Evolutionary conservation across 2,888 invertebrate genomes (phyloP), one percentile per base, ranked within the genome.

Genomic region (Zhengitettix transpicula): DNA sequence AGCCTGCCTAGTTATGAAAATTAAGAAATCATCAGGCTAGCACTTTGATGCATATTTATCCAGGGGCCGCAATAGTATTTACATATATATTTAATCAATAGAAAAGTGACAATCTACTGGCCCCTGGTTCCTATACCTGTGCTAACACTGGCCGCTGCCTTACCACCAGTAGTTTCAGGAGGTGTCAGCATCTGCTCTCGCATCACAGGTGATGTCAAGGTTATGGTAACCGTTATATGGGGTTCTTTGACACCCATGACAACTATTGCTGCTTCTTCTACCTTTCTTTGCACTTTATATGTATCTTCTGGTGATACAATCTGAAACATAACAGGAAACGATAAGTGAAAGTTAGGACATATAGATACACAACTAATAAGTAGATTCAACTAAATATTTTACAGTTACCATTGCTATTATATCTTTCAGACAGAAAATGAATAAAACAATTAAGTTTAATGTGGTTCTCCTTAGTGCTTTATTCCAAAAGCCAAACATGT

Each of bases 161-260:
- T 67, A 68, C 69, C 69, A 66, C 66, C 67, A 60, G 66, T 66
- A 56, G 66, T 64, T 56, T 64, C 67, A 47, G 62, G 58, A 10
- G 61, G 57, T 16, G 62, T 60, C 44, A 64, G 57, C 42, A 62
- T 56, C 42, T 85, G 81, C 73, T 95, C 95, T 63, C 96, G 83
- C 83, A 96, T 87, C 58, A 94, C 79, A 55, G 95, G 94, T 64
- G 96, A 95, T 57, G 97, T 96, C 64, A 97, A 80, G 64, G 90
- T 88, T 64, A 97, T 89, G 65, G 87, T 85, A 65, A 96, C 94
- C 58, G 81, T 80, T 61, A 90, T 71, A 61, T 71, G 71, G 16
- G 74, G 76, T 56, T 78, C 85, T 57, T 78, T 75, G 62, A 85
- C 86, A 68, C 88, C 87, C n/a, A 85, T 80, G 58, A 95, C 90